Percentiles rank a stretch among this genome's conserved stretches.
These are phyloP conservation scores for Dryobotodes eremita DNA, from an alignment of 2,888 invertebrate species.

Conservation along the genomic window DNA sequence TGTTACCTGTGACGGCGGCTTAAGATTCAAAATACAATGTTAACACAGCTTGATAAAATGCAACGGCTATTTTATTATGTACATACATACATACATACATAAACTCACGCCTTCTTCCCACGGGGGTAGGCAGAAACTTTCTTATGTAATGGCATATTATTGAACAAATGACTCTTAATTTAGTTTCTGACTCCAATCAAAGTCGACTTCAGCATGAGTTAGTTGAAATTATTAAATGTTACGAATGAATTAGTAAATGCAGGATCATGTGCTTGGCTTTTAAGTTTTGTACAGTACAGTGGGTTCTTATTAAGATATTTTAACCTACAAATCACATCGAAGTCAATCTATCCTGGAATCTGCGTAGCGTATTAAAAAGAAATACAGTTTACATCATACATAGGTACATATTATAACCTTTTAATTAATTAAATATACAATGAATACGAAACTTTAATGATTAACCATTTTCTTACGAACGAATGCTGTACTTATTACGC, in stretches of 20 bases:
- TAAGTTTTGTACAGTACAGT: conserved; percentile 56
- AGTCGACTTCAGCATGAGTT: conserved; percentile 45
- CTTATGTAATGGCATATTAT: conserved; percentile 43
- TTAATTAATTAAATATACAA: conserved; percentile 70
- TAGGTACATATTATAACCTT: conserved; percentile 63
- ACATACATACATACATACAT: neutral
- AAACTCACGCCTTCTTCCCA: too few species aligned
- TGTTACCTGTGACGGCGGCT: conserved; percentile 7
- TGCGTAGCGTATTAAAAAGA: conserved; percentile 55
- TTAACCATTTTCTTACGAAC: conserved; percentile 76
- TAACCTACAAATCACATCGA: conserved; percentile 65
- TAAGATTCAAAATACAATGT: conserved; percentile 39
- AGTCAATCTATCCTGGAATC: conserved; percentile 62
- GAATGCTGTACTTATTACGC: conserved; percentile 83
- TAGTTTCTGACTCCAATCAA: conserved; percentile 43
- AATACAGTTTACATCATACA: conserved; percentile 62
- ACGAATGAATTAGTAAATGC: conserved; percentile 61
- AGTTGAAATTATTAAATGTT: conserved; percentile 31
- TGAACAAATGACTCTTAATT: conserved; percentile 21
- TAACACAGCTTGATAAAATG: conserved; percentile 24
- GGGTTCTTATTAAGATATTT: conserved; percentile 49
- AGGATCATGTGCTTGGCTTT: conserved; percentile 58
- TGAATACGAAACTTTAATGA: conserved; percentile 72
- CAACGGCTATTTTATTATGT: conserved; percentile 28
- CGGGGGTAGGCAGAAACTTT: too few species aligned